Evolutionary conservation across 2,888 invertebrate genomes (phyloP), one percentile per base, ranked within the genome.

Genomic region (Apoderus coryli): DNA sequence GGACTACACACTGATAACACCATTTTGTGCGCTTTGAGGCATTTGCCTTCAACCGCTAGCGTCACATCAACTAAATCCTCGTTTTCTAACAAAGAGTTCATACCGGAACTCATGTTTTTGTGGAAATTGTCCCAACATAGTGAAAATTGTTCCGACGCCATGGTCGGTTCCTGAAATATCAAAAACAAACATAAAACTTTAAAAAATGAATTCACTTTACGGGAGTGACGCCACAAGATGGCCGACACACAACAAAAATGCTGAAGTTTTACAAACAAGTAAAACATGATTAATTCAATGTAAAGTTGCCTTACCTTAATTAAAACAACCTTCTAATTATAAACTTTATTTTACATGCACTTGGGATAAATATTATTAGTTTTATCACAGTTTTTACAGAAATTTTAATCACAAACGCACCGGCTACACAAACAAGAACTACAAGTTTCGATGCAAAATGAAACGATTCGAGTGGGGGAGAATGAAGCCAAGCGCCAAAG

Each of bases 111-210:
- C 46, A 76, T 63, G 52, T 74, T 76, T 40, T 69, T 69, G 57
- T 73, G 73, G 63, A 75, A 75, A 60, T 75, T 74, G 53, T 75
- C 75, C 76, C 76, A 76, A 53, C 72, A 69, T 56, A 76, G 63
- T 53, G 75, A 75, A 53, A 71, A 72, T 57, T 72, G 71, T 59
- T 71, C 70, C 54, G 67, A 67, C 63, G 67, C 67, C 56, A 57
- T 57, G 36, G 47, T 46, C 46, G 49, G 47, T 29, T 16, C n/a
- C 19, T 9, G 7, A 14, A 10, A 28, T 28, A 9, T 22, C n/a
- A 7, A 4, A 10, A 4, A 9, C 25, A 6, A 29, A 11, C 5
- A 29, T 12, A 4, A 13, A 10, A 27, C 4, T 7, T 14, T 12
- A 29, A 24, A 24, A 29, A 7, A 5, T 10, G 7, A 19, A 11